Base-by-base conservation (phyloP, 2,113 vertebrate genomes). In the Brienomyrus brachyistius region DNA sequence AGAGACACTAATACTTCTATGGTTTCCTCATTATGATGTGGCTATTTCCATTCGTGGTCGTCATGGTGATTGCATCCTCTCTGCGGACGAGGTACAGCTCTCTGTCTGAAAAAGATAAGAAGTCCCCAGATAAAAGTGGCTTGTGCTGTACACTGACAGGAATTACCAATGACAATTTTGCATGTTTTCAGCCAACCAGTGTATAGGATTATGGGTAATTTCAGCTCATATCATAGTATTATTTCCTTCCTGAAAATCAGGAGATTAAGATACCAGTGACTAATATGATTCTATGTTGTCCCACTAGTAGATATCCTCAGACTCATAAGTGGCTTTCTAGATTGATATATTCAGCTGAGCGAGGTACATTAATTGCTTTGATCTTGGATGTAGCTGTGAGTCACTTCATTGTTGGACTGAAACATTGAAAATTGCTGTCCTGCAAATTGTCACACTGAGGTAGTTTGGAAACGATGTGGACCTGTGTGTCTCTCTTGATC, bases 61-160 rank as follows among this genome's bases (percentile, higher is more conserved):
- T 88, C 88, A 88, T 88, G 62, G 62, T 77, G 88, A 88, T 88
- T 66, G 23, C 45, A 50, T 66, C 47, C 21, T 27, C 47, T 6
- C 45, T 3, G 62, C 7, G 3, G 74, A 70, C 21, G 56, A 66
- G 45, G 87, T 47, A 21, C 45, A 21, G 62, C 13, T 70, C 62
- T 5, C 6, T 17, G 47, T 88, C 43, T n/a, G 87, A 66, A 62
- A 43, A 45, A 66, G 45, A 74, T 66, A 74, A 21, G 59, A 62
- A n/a, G 21, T 15, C 10, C 27, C n/a, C 86, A 54, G 15, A 59
- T 86, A 48, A 86, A 86, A 87, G 51, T 2, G 11, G 15, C 10
- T 52, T 31, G 6, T 87, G 27, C 17, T 50, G 17, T 48, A 51
- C 47, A 48, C 15, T 50, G 82, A 50, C n/a, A 48, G 45, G 21